phyloP scores from a whole-genome alignment of 2,797 vertebrate genomes.

The Gallinago stenura region DNA sequence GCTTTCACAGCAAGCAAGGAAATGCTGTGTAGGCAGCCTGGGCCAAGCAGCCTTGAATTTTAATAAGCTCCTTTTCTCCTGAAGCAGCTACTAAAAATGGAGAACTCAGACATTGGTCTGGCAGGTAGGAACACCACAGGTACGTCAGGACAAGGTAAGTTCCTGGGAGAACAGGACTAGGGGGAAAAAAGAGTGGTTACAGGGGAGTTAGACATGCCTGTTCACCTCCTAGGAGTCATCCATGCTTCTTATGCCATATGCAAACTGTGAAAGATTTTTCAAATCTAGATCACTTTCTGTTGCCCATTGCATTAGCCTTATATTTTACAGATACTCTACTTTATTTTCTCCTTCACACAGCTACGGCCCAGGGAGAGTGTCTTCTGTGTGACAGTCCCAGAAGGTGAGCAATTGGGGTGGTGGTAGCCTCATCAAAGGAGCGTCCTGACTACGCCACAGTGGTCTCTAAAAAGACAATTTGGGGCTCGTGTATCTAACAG shows the following conservation, averaged over 20 bases:
- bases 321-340: not conserved
- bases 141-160: not conserved
- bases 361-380: not conserved
- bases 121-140: not conserved
- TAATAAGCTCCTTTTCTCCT: not conserved
- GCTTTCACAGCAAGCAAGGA: not conserved
- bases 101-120: not conserved
- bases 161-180: not conserved
- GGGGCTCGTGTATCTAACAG: not conserved
- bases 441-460: not conserved
- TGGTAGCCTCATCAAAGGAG: not conserved
- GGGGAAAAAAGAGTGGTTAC: not conserved
- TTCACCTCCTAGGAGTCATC: not conserved
- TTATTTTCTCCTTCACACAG: not conserved
- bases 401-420: not conserved
- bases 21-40: not conserved
- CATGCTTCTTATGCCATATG: not conserved
- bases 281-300: not conserved
- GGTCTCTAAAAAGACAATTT: not conserved
- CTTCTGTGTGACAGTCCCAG: not conserved
- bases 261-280: not conserved
- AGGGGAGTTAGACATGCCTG: not conserved
- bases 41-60: not conserved
- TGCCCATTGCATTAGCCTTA: not conserved
- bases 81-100: not conserved